Evolutionary conservation across 2,888 invertebrate species (phyloP).

Genomic region (Resseliella maxima): DNA sequence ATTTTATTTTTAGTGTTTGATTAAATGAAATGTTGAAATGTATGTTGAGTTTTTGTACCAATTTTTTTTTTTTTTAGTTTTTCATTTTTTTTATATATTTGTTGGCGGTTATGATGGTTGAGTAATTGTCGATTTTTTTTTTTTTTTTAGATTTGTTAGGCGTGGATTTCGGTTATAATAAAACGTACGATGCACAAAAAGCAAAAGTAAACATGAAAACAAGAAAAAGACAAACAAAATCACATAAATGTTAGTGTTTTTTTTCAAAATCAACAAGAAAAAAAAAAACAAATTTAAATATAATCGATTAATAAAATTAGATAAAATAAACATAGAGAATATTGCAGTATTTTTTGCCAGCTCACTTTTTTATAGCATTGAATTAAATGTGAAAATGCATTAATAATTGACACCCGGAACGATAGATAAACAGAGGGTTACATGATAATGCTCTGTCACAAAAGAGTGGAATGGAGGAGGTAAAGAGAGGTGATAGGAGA

Average conservation of each 20-base stretch:
- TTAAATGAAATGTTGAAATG: constrained; percentile 48
- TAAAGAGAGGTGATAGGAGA: too few relatives aligned
- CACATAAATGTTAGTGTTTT: constrained; percentile 6
- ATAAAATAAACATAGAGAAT: neutral
- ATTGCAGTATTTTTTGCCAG: neutral
- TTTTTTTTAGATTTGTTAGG: neutral
- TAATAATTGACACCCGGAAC: too few relatives aligned
- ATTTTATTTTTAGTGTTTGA: constrained; percentile 43
- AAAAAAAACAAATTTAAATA: neutral
- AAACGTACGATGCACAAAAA: constrained; percentile 56
- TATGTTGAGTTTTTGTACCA: neutral
- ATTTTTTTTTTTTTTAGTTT: neutral
- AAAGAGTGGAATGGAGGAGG: too few relatives aligned
- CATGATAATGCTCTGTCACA: too few relatives aligned
- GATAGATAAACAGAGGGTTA: too few relatives aligned
- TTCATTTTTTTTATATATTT: neutral
- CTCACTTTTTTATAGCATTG: neutral
- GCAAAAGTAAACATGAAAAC: constrained; percentile 28
- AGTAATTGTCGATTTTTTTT: constrained; percentile 25
- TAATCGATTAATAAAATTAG: constrained; percentile 10
- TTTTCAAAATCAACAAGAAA: neutral
- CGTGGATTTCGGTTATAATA: constrained; percentile 53
- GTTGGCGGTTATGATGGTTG: constrained; percentile 52
- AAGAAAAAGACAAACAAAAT: constrained; percentile 51
- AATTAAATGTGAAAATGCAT: neutral